A percentile compares a stretch with the other conserved stretches of the same genome.
These are phyloP conservation scores for Petrocephalus schoutedeni DNA, from an alignment of 2,797 vertebrate species.

Conservation along the genomic window DNA sequence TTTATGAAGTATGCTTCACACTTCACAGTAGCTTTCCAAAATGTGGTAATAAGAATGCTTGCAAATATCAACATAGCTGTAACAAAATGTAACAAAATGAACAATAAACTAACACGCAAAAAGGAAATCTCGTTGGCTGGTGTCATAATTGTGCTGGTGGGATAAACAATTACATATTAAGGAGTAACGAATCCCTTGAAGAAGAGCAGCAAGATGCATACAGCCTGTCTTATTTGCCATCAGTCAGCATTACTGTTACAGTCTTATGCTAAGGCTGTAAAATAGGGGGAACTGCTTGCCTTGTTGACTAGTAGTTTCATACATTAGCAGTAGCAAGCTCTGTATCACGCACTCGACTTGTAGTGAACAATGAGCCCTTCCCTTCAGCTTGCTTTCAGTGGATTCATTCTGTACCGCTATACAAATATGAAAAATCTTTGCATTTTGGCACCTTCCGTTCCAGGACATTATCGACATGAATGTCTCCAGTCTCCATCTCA, in stretches of 20 bases:
- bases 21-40: neutral
- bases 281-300: neutral
- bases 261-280: neutral
- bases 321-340: neutral
- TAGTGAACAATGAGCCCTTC: neutral
- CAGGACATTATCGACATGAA: neutral
- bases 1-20: neutral
- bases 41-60: neutral
- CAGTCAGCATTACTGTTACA: neutral
- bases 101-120: neutral
- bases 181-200: neutral
- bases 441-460: neutral
- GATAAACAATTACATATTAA: neutral
- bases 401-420: neutral
- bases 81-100: neutral
- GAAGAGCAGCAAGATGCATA: neutral
- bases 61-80: neutral
- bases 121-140: neutral
- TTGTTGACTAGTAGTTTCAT: neutral
- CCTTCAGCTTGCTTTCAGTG: neutral
- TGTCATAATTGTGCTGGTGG: neutral
- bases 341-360: too few species aligned
- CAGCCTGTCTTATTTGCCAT: neutral
- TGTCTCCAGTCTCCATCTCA: neutral
- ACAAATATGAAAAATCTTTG: neutral